Evolutionary conservation across 2,113 vertebrate species (phyloP), one percentile per base, ranked within the genome.

Genomic region (Acrocephalus kingi): DNA sequence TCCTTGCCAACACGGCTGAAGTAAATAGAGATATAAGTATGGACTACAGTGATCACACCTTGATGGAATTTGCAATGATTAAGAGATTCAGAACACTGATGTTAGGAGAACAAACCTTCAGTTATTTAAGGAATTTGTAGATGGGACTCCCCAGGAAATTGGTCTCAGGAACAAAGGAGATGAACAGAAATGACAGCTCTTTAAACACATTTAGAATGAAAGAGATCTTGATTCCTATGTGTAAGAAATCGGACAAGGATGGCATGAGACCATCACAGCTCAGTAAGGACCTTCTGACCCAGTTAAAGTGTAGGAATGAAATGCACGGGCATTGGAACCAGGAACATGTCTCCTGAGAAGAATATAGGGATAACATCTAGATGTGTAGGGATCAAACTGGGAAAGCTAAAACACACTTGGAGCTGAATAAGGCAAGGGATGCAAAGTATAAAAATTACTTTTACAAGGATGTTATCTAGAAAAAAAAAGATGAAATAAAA

Each of bases 141-240:
- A 72, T 37, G 37, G 1, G 17, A 21, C 1, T 10, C 12, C 5
- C n/a, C 27, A 17, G 17, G 12, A 58, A 77, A 20, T 10, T 45
- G 13, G 2, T 4, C 9, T 45, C 11, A 55, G 45, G 21, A 92
- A 8, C 6, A 59, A 64, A 49, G 15, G 10, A 62, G 10, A 27
- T 27, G 6, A 77, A 52, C 14, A 77, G 22, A 31, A 49, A 13
- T 31, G 6, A 23, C 21, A 61, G 6, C 13, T 28, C 3, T 58
- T 81, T 43, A 82, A 23, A 17, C 5, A 24, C 0, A 2, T 35
- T 73, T 56, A 33, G 5, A 82, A 2, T 4, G 1, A 22, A 78
- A 54, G 45, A 74, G 3, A 8, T 45, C 17, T 74, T 3, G 1
- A 54, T 79, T 54, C 11, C 2, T 31, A 35, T 0, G 0, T 4